Conservation (phyloP, 2,888 invertebrate genomes). For the Macrosiphum euphorbiae region DNA sequence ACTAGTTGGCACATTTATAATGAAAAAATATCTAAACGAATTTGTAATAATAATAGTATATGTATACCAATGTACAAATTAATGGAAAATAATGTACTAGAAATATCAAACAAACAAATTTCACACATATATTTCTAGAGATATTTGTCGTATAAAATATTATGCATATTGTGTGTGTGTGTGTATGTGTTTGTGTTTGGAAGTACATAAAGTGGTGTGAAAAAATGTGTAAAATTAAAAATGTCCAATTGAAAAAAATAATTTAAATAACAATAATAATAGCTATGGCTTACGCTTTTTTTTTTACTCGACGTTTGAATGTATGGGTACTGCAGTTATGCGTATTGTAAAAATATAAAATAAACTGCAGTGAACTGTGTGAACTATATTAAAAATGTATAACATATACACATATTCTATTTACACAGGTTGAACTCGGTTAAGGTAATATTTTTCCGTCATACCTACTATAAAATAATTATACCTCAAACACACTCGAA, state of each 20-base stretch:
- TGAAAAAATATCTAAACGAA: not conserved
- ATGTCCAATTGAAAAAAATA: not conserved
- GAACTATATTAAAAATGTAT: not conserved
- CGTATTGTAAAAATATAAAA: not conserved
- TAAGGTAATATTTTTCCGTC: not conserved
- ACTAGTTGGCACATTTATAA: not conserved
- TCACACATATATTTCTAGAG: not conserved
- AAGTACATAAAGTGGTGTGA: not conserved
- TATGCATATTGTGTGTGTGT: too few relatives aligned
- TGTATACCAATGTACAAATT: not conserved
- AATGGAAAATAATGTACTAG: not conserved
- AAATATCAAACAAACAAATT: not conserved
- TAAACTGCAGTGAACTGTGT: not conserved
- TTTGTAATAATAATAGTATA: not conserved
- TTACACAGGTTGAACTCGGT: not conserved
- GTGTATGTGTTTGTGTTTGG: not conserved
- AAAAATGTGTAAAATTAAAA: not conserved
- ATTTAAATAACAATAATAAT: conserved; percentile 2
- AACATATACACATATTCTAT: not conserved
- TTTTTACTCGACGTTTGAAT: not conserved
- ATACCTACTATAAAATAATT: not conserved
- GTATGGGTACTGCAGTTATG: not conserved
- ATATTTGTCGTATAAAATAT: not conserved
- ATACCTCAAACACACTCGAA: not conserved
- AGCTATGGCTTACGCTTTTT: not conserved